Evolutionary conservation across 2,888 invertebrate species (phyloP).

Genomic region (Falcaria lacertinaria): DNA sequence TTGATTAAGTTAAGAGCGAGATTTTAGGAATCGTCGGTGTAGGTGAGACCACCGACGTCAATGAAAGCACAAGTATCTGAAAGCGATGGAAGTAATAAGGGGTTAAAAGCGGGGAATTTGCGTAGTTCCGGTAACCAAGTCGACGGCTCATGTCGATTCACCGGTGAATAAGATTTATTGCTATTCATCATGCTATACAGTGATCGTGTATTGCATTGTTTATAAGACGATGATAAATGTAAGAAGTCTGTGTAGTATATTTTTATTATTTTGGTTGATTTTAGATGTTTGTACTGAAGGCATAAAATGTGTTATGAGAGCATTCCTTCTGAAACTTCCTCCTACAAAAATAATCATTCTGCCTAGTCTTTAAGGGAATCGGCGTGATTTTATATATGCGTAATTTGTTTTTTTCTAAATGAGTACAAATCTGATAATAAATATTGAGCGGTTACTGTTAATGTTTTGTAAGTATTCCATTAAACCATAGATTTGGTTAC

Average conservation of each 20-base stretch:
- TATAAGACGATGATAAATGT: background rate
- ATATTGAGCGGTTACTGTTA: too few relatives aligned
- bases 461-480: background rate
- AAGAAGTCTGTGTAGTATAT: too few relatives aligned
- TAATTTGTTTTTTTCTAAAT: too few relatives aligned
- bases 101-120: constrained; percentile 43
- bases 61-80: constrained; percentile 31
- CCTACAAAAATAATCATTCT: too few relatives aligned
- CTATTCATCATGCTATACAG: constrained; percentile 26
- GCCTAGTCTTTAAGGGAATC: too few relatives aligned
- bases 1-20: background rate
- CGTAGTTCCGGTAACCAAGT: constrained; percentile 55
- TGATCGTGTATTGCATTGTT: background rate
- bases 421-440: too few relatives aligned
- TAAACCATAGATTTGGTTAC: background rate
- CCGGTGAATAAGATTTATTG: constrained; percentile 30
- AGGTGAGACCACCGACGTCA: constrained; percentile 44
- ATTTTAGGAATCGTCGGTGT: constrained; percentile 11
- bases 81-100: constrained; percentile 41
- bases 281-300: too few relatives aligned
- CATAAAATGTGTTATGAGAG: too few relatives aligned
- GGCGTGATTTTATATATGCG: too few relatives aligned
- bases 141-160: constrained; percentile 14
- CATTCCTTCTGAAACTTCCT: too few relatives aligned
- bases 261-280: too few relatives aligned